These are phyloP conservation scores for human (Homo sapiens) DNA, from an alignment of 2,113 vertebrate genomes.

Conservation along the genomic window DNA sequence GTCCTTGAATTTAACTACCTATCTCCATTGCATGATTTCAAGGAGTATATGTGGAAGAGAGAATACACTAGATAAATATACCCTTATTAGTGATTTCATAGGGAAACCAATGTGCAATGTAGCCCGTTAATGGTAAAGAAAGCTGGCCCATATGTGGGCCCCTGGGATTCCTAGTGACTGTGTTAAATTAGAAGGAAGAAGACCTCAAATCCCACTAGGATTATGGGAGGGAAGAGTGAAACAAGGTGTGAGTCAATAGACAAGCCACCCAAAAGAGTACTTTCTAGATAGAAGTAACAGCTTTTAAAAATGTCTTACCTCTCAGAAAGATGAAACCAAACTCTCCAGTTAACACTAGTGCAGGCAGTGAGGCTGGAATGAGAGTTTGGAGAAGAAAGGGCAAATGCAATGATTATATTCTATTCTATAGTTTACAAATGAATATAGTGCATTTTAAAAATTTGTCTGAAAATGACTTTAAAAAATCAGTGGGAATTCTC, in stretches of 20 bases:
- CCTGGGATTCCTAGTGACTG: background rate
- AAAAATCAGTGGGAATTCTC: background rate
- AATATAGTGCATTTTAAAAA: background rate
- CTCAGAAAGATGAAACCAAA: background rate
- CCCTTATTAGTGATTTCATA: background rate
- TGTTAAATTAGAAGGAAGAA: background rate
- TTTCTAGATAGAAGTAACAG: background rate
- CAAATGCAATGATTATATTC: background rate
- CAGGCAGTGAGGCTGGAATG: background rate
- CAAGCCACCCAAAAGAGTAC: background rate
- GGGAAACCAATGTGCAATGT: background rate
- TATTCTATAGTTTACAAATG: background rate
- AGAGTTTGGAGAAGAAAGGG: background rate
- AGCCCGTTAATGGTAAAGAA: background rate
- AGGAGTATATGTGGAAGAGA: background rate
- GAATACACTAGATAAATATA: background rate
- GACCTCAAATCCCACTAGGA: background rate
- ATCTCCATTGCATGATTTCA: background rate
- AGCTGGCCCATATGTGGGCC: background rate
- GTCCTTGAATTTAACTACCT: background rate
- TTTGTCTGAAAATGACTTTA: background rate
- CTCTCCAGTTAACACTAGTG: background rate
- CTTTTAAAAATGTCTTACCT: background rate
- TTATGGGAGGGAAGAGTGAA: background rate
- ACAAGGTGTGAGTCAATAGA: background rate